Evolutionary conservation across 2,113 vertebrate genomes (phyloP), one percentile per base, ranked within the genome.

Genomic region (Gobius niger): DNA sequence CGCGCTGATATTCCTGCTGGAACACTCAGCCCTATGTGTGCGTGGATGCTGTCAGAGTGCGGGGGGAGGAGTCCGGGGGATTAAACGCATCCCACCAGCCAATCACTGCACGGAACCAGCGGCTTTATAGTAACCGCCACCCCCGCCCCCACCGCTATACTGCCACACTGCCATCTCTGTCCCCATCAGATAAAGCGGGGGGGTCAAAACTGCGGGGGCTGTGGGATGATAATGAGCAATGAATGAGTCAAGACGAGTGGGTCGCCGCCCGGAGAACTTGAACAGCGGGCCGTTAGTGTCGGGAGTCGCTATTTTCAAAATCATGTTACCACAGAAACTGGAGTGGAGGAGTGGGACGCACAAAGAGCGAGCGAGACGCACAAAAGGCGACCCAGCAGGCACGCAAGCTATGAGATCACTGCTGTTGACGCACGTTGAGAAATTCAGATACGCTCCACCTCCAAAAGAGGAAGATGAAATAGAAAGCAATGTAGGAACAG

Each of bases 31-130:
- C 76, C 90, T 90, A 91, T 91, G 84, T 90, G 91, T 82, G 85
- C 85, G 85, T 85, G 92, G 88, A 91, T 89, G 88, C 89, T 91
- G 82, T 81, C 82, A 85, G 90, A 84, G 88, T 85, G 75, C 81
- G 78, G 89, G 82, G 88, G 83, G 85, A 76, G 88, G 90, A 85
- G 90, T 67, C 71, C 70, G 79, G 88, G 85, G 90, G 82, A 92
- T 93, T 89, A 91, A 91, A 95, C 86, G 91, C 92, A 93, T 86
- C 82, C 84, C 92, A 88, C 75, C 76, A 93, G 84, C 96, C 96
- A 96, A 96, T 96, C 90, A 54, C 77, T 88, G 89, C 51, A 68
- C 15, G 73, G 82, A 70, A 69, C 87, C 75, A 77, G 77, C 71
- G 52, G 91, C 91, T 91, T 91, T 89, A 75, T 86, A 90, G 87